These are phyloP conservation scores for Trimorus sp. DNA, from an alignment of 2,888 invertebrate genomes.

Conservation along the genomic window DNA sequence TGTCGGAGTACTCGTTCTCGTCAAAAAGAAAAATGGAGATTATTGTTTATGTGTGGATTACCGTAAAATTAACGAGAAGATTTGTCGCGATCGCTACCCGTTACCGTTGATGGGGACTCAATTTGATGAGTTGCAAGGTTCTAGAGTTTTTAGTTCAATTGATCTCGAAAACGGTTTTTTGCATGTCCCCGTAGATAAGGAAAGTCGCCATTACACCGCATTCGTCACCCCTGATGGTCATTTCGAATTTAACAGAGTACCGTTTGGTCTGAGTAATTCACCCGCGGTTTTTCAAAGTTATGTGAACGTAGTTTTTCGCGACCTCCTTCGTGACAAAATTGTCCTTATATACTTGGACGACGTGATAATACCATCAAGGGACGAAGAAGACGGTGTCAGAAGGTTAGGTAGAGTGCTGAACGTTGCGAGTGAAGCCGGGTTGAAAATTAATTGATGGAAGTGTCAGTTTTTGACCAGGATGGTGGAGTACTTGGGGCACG, in stretches of 20 bases:
- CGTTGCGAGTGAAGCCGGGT: no score
- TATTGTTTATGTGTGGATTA: slow-evolving; percentile 4
- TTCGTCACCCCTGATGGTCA: slow-evolving; percentile 62
- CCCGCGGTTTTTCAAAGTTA: no score
- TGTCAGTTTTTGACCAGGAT: no score
- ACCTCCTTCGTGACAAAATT: slow-evolving; percentile 27
- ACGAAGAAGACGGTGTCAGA: no score
- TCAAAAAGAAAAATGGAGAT: neutral
- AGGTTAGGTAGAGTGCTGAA: no score
- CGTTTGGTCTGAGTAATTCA: slow-evolving; percentile 67
- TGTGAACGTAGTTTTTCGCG: slow-evolving; percentile 2
- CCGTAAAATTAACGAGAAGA: slow-evolving; percentile 62
- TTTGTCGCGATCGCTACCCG: slow-evolving; percentile 71
- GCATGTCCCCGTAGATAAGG: slow-evolving; percentile 10
- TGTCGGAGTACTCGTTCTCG: slow-evolving; percentile 72
- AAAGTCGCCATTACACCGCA: slow-evolving; percentile 49
- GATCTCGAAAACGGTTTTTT: slow-evolving; percentile 61
- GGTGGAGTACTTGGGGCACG: no score
- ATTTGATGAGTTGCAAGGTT: slow-evolving; percentile 1
- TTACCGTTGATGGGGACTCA: slow-evolving; percentile 68
- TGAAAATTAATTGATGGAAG: no score
- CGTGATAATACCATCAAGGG: neutral
- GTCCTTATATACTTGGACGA: neutral
- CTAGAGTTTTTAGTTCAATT: slow-evolving; percentile 32
- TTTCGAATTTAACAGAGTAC: neutral